Conservation (phyloP, 2,797 vertebrate species). For the Staurois parvus region DNA sequence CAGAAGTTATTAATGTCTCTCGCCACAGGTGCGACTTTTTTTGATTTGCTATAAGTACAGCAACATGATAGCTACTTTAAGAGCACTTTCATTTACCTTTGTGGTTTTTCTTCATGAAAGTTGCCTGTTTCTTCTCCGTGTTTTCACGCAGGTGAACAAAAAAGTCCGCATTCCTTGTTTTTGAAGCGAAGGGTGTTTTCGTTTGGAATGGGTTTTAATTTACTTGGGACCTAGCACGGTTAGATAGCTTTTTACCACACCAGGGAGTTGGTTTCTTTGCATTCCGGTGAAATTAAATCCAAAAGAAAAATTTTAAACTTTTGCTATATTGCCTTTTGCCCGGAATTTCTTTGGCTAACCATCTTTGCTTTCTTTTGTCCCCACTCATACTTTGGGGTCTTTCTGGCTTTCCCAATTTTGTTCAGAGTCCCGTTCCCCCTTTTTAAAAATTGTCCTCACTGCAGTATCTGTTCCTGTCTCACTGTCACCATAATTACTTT, state of each 20-base stretch:
- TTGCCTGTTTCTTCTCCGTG: constrained; percentile 33
- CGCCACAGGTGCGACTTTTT: background rate
- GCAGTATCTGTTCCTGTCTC: no score
- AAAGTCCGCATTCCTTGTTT: background rate
- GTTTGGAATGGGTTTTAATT: constrained; percentile 29
- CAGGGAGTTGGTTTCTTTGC: constrained; percentile 10
- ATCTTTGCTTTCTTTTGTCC: constrained; percentile 13
- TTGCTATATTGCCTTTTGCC: constrained; percentile 19
- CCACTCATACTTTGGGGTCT: background rate
- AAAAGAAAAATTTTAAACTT: no score
- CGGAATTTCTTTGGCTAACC: constrained; percentile 7
- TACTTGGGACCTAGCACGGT: constrained; percentile 26
- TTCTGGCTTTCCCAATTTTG: background rate
- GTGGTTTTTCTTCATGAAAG: constrained; percentile 17
- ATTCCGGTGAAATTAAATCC: no score
- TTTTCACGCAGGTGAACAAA: constrained; percentile 37
- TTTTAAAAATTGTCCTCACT: no score
- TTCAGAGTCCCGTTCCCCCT: background rate
- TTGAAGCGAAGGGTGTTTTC: constrained; percentile 26
- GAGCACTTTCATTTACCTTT: constrained; percentile 31
- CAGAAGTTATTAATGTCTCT: constrained; percentile 22
- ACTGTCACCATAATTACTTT: no score
- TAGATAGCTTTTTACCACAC: constrained; percentile 19
- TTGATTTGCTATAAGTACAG: constrained; percentile 24
- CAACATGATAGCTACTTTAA: constrained; percentile 33